Base-by-base conservation (phyloP, 2,797 vertebrate species). In the Cygnus olor region DNA sequence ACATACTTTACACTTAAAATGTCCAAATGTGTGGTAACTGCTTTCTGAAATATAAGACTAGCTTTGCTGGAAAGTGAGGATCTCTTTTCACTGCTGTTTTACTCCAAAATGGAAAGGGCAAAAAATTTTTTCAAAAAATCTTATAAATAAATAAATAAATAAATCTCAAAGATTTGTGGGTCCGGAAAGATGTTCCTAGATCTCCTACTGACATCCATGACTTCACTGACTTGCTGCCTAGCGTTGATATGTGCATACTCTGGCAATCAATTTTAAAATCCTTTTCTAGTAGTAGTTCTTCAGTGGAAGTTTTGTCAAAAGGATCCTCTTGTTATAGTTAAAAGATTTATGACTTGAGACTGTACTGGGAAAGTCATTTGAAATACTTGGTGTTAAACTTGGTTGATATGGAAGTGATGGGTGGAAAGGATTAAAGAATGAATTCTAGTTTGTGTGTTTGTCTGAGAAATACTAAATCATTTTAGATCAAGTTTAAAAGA, bases 181-280 rank as follows among this genome's bases (percentile, higher is more conserved):
- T 64, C 42, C 36, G 30, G 36, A 69, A 83, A 58, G 28, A 12
- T 61, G 28, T 77, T 77, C 40, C 54, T 40, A 68, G 17, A 24
- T 34, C 27, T 70, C 45, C 34, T 56, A n/a, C 27, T 56, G 44
- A 49, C 16, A 34, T 20, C 30, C 42, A 8, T 61, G 40, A 68
- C 63, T 86, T 78, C 53, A 27, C 34, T 71, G 36, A 56, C 60
- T 28, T 68, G 36, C 60, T 66, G 28, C 28, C 14, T 7, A 68
- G 2, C 2, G 1, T 3, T 9, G 5, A 34, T 32, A 9, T 34
- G 7, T 58, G 14, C 9, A 8, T 51, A 53, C 11, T 72, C 42
- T 40, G n/a, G 8, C 38, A 60, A 65, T 54, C 17, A 17, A 38
- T 69, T 63, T 63, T 24, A 45, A 53, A 45, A 63, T 51, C 0